Conservation (phyloP, 2,888 invertebrate species). For the Mycogona germanica region DNA sequence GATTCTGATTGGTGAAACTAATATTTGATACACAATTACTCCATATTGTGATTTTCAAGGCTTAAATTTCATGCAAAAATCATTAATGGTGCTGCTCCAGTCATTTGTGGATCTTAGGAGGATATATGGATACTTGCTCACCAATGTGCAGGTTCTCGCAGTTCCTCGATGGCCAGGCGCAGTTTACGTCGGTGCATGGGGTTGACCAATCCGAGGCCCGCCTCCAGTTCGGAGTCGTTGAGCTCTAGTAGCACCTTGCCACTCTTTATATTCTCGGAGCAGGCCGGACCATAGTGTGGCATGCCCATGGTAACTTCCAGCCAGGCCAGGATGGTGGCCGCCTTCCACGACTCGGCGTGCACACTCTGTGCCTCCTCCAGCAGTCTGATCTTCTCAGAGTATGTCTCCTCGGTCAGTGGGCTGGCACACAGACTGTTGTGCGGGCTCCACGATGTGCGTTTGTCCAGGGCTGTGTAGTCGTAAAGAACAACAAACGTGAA, state of each 20-base stretch:
- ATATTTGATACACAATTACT: too few species aligned
- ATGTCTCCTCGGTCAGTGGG: slow-evolving; percentile 51
- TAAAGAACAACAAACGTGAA: background rate
- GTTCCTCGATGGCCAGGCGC: slow-evolving; percentile 83
- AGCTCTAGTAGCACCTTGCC: slow-evolving; percentile 88
- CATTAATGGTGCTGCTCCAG: background rate
- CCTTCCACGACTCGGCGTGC: slow-evolving; percentile 82
- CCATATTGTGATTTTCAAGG: too few species aligned
- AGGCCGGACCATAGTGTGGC: slow-evolving; percentile 81
- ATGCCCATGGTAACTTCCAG: slow-evolving; percentile 85
- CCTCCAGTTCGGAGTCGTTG: slow-evolving; percentile 80
- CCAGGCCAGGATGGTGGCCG: slow-evolving; percentile 89
- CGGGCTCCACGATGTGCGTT: slow-evolving; percentile 45
- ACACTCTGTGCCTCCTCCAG: slow-evolving; percentile 62
- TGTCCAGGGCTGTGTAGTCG: slow-evolving; percentile 16
- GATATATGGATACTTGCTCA: slow-evolving; percentile 25
- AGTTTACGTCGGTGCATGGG: slow-evolving; percentile 89
- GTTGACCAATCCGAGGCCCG: slow-evolving; percentile 79
- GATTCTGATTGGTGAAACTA: too few species aligned
- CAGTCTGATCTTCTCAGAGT: slow-evolving; percentile 58
- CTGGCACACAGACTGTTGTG: slow-evolving; percentile 31
- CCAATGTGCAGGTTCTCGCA: slow-evolving; percentile 71
- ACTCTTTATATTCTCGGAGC: slow-evolving; percentile 88
- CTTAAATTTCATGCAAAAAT: background rate
- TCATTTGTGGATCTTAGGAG: too few species aligned